Percentiles rank a stretch among this genome's conserved stretches.
phyloP scores from a whole-genome alignment of 2,113 vertebrate genomes.

The Pseudorectes ferrugineus region DNA sequence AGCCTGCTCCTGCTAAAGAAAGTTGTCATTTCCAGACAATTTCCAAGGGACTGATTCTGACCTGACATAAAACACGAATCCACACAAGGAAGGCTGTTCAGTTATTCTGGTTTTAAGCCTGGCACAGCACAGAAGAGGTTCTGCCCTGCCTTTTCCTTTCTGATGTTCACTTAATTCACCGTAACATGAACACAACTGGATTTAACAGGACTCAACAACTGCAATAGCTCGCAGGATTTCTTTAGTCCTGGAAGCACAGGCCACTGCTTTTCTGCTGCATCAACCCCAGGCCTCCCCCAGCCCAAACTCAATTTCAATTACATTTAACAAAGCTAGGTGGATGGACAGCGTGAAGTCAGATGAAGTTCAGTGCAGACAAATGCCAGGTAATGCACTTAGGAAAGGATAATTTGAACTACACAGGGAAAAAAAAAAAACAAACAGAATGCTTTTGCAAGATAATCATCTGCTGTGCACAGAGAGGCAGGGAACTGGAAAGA shows the following conservation, averaged over 20 bases:
- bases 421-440: neutral
- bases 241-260: slow-evolving; percentile 3
- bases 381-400: slow-evolving; percentile 56
- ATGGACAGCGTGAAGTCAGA: slow-evolving; percentile 26
- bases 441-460: slow-evolving; percentile 28
- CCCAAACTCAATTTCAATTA: slow-evolving; percentile 43
- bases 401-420: slow-evolving; percentile 47
- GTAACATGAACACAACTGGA: neutral
- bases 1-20: neutral
- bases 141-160: neutral
- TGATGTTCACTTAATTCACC: neutral
- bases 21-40: neutral
- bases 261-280: slow-evolving; percentile 2
- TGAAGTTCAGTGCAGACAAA: slow-evolving; percentile 46
- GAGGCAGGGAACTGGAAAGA: slow-evolving; percentile 7
- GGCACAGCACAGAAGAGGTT: neutral
- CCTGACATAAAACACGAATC: neutral
- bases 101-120: neutral
- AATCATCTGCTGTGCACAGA: slow-evolving; percentile 51
- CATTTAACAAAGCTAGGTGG: slow-evolving; percentile 11
- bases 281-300: neutral
- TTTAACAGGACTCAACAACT: slow-evolving; percentile 10
- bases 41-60: neutral
- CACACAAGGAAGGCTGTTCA: neutral
- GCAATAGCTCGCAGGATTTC: neutral